Base-by-base conservation (phyloP, 2,113 vertebrate genomes). In the Colaptes auratus region DNA sequence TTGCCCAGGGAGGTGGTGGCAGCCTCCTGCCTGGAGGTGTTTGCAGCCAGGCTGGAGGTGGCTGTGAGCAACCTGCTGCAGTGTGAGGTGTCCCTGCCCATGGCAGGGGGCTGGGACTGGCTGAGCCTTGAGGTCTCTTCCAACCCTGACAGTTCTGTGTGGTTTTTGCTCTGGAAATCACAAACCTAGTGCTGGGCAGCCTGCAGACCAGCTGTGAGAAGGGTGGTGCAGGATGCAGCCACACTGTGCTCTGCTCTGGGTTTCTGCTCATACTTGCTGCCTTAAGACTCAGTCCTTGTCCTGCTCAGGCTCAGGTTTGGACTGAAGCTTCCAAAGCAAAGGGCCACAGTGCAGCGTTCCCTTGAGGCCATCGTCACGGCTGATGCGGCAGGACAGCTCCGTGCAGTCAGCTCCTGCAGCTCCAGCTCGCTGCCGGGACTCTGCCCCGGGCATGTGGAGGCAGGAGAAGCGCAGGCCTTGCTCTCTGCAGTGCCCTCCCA, bases 151-250 rank as follows among this genome's bases (percentile, higher is more conserved):
- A 23, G 7, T 52, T 52, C 50, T 25, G 13, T 13, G 23, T 52
- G 11, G n/a, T 21, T 28, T 74, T 55, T 7, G 30, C 10, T 50
- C 12, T 17, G 31, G 30, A 80, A 82, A 85, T 12, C 9, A 6
- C 1, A 0, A 33, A 44, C 16, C n/a, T 18, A 2, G 25, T 6
- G 44, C 21, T 81, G 63, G 46, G 6, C 28, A 15, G 10, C 31
- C 39, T 12, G 12, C 8, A 12, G 0, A 0, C 10, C 2, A 3
- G 30, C 23, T 0, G 5, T 10, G 9, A 79, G 23, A 58, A 28
- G 23, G 2, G 36, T 13, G 71, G 16, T 20, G 4, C 15, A 18
- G 23, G 15, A 11, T 5, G 12, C 0, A 10, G 53, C 10, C 4
- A 18, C 11, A 0, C 6, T 4, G 16, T 1, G 27, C 59, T 73